Evolutionary conservation across 2,113 vertebrate species (phyloP).

Genomic region (Paradisaea rubra): DNA sequence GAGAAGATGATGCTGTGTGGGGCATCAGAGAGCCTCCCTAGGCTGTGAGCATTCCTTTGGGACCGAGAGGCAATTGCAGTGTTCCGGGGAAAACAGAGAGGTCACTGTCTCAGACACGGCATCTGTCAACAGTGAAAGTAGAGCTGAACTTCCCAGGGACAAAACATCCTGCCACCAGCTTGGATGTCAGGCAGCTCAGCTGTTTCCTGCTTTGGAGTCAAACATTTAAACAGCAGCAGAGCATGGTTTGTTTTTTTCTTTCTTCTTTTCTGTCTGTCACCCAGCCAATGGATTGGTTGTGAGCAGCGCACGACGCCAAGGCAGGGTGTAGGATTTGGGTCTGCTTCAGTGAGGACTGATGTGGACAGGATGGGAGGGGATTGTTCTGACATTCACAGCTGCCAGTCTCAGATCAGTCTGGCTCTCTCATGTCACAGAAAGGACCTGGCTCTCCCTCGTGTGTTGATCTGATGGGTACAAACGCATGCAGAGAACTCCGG

Average conservation of each 20-base stretch:
- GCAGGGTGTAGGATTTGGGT: neutral
- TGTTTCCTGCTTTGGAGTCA: slow-evolving; percentile 54
- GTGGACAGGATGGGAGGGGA: neutral
- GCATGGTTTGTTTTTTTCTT: neutral
- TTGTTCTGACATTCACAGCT: neutral
- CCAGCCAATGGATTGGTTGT: neutral
- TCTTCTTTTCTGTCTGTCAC: neutral
- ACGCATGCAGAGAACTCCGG: neutral
- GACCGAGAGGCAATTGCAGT: neutral
- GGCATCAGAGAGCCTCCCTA: neutral
- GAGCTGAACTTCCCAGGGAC: slow-evolving; percentile 25
- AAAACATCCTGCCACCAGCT: slow-evolving; percentile 47
- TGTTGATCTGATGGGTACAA: neutral
- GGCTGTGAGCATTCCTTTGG: neutral
- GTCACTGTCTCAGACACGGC: slow-evolving; percentile 26
- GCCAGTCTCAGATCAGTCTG: neutral
- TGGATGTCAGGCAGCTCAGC: slow-evolving; percentile 59
- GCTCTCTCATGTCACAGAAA: neutral
- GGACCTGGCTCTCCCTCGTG: neutral
- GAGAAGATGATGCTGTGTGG: neutral
- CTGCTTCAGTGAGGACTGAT: neutral
- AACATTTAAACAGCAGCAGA: neutral
- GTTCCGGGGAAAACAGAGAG: slow-evolving; percentile 27
- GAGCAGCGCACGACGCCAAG: neutral
- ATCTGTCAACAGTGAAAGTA: slow-evolving; percentile 61